phyloP scores from a whole-genome alignment of 2,797 vertebrate species.

The Discoglossus pictus region DNA sequence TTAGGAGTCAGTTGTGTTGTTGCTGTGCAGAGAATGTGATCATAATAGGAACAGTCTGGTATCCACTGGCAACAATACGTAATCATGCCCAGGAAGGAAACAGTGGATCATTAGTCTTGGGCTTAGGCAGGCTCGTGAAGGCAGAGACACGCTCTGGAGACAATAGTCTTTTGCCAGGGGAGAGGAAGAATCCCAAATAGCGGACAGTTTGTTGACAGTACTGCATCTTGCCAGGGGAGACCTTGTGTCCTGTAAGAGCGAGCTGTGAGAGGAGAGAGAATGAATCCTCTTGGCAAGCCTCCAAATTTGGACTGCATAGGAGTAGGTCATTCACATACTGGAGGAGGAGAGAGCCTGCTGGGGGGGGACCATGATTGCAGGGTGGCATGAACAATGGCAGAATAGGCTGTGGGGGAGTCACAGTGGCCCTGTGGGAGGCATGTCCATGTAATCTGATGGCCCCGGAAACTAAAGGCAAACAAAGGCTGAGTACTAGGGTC shows the following conservation, averaged over 20 bases:
- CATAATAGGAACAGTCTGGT: too few relatives aligned
- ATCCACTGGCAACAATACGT: too few relatives aligned
- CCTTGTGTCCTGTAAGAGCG: background rate
- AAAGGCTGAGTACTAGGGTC: background rate
- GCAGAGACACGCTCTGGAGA: too few relatives aligned
- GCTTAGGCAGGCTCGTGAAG: too few relatives aligned
- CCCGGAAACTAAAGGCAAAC: background rate
- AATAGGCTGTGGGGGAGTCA: background rate
- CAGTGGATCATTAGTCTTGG: too few relatives aligned
- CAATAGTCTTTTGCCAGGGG: too few relatives aligned
- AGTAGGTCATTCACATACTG: background rate
- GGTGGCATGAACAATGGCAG: background rate
- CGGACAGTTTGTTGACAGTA: background rate
- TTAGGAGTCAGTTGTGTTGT: too few relatives aligned
- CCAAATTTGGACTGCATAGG: background rate
- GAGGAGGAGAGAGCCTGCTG: background rate
- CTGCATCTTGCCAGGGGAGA: background rate
- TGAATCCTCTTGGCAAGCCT: background rate
- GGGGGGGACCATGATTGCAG: background rate
- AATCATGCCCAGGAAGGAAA: too few relatives aligned
- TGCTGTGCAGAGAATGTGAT: too few relatives aligned
- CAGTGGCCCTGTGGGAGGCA: background rate
- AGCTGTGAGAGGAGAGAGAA: background rate
- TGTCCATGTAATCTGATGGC: too few relatives aligned
- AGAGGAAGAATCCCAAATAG: background rate